Percentiles rank a stretch among this genome's conserved stretches.
Conservation (phyloP, 2,888 invertebrate genomes). For the Protodeltote pygarga region DNA sequence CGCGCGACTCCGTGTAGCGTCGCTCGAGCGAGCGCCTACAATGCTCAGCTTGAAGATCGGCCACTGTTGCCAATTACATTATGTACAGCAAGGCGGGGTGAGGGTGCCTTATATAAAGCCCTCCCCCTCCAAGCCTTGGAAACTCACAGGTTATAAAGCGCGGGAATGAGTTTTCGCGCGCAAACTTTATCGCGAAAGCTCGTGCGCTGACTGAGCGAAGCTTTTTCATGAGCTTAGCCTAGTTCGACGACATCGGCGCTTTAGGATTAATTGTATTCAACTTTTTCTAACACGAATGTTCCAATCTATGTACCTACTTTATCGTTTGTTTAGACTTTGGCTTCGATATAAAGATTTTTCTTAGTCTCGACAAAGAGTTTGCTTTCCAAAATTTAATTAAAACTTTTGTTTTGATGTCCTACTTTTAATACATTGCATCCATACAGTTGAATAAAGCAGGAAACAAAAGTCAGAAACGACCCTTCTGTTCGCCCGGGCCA, state of each 20-base stretch:
- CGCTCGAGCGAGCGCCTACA: slow-evolving; percentile 63
- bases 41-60: slow-evolving; percentile 60
- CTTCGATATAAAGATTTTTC: too few species aligned
- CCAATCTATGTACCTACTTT: slow-evolving; percentile 12
- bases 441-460: slow-evolving; percentile 57
- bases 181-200: slow-evolving; percentile 77
- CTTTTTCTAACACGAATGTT: slow-evolving; percentile 20
- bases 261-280: slow-evolving; percentile 39
- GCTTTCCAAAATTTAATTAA: slow-evolving; percentile 33
- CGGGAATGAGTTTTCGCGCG: slow-evolving; percentile 83
- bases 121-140: slow-evolving; percentile 63
- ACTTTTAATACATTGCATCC: slow-evolving; percentile 36
- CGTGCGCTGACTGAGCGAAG: slow-evolving; percentile 58
- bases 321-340: neutral
- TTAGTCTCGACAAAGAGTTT: neutral
- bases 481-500: slow-evolving; percentile 66
- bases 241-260: slow-evolving; percentile 51
- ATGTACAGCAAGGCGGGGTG: slow-evolving; percentile 63
- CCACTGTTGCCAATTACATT: slow-evolving; percentile 68
- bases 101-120: slow-evolving; percentile 62
- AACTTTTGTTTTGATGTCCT: slow-evolving; percentile 20
- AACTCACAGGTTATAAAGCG: slow-evolving; percentile 79
- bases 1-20: slow-evolving; percentile 52
- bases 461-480: slow-evolving; percentile 74
- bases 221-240: slow-evolving; percentile 68